Evolutionary conservation across 1,140 invertebrate species (phyloP).

Genomic region (Choristoneura fumiferana): DNA sequence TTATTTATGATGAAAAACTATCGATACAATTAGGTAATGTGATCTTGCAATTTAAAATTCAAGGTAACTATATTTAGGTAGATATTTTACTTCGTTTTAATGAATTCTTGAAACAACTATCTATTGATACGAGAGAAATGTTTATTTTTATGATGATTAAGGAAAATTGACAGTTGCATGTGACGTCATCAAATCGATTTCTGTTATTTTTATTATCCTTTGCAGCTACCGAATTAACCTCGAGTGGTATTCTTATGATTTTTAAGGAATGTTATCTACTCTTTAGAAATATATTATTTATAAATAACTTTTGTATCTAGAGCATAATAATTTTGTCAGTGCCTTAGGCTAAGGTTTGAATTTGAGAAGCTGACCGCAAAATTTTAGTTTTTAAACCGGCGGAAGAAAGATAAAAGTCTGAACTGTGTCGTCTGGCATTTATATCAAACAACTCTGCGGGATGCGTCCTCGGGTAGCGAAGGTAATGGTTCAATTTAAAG

Average conservation of each 20-base stretch:
- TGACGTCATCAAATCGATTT: slow-evolving; percentile 5
- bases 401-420: background rate
- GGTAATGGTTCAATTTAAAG: background rate
- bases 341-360: slow-evolving; percentile 58
- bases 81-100: slow-evolving; percentile 15
- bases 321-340: slow-evolving; percentile 69
- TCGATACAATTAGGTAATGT: slow-evolving; percentile 21
- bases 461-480: too few species aligned
- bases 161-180: slow-evolving; percentile 1
- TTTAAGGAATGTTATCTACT: slow-evolving; percentile 70
- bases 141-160: slow-evolving; percentile 13
- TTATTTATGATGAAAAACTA: slow-evolving; percentile 7
- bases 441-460: too few species aligned
- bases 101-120: slow-evolving; percentile 21
- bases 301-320: slow-evolving; percentile 54
- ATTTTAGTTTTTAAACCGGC: slow-evolving; percentile 42
- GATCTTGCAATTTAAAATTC: slow-evolving; percentile 25
- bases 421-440: background rate
- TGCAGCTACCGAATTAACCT: slow-evolving; percentile 46
- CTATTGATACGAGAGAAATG: background rate
- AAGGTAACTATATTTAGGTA: slow-evolving; percentile 9
- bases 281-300: slow-evolving; percentile 63
- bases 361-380: slow-evolving; percentile 56
- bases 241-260: slow-evolving; percentile 45
- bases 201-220: slow-evolving; percentile 28